These are phyloP conservation scores for Drosophila prosaltans DNA, from an alignment of 1,140 invertebrate genomes.

Conservation along the genomic window DNA sequence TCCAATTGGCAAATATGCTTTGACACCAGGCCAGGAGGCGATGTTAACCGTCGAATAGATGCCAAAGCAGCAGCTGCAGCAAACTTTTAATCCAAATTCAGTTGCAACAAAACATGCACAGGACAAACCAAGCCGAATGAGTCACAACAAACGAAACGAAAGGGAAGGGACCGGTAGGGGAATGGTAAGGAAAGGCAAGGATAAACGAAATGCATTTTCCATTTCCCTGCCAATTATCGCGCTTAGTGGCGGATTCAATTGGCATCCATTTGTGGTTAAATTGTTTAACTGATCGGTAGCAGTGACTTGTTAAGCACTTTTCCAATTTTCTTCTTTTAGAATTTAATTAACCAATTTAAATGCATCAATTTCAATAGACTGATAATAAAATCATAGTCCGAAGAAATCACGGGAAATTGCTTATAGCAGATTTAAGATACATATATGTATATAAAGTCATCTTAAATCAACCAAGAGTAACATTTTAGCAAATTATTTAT, in stretches of 20 bases:
- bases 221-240: slow-evolving; percentile 35
- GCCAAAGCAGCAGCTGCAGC: slow-evolving; percentile 3
- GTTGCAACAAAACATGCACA: slow-evolving; percentile 35
- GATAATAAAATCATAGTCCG: no score
- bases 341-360: slow-evolving; percentile 1
- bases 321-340: not conserved
- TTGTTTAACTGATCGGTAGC: not conserved
- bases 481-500: no score
- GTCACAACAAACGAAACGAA: slow-evolving; percentile 31
- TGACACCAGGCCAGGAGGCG: slow-evolving; percentile 26
- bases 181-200: not conserved
- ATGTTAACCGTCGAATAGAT: slow-evolving; percentile 12
- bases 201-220: slow-evolving; percentile 6
- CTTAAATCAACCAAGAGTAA: no score
- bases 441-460: no score
- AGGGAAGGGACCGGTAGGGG: not conserved
- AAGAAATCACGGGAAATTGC: no score
- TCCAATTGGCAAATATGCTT: slow-evolving; percentile 61
- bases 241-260: slow-evolving; percentile 38
- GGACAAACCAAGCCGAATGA: slow-evolving; percentile 33
- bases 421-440: no score
- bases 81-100: slow-evolving; percentile 46
- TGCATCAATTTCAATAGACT: not conserved
- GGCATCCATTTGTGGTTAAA: slow-evolving; percentile 28
- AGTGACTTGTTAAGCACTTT: slow-evolving; percentile 8